These are phyloP conservation scores for Taphrorychus bicolor DNA, from an alignment of 2,888 invertebrate species.

Conservation along the genomic window DNA sequence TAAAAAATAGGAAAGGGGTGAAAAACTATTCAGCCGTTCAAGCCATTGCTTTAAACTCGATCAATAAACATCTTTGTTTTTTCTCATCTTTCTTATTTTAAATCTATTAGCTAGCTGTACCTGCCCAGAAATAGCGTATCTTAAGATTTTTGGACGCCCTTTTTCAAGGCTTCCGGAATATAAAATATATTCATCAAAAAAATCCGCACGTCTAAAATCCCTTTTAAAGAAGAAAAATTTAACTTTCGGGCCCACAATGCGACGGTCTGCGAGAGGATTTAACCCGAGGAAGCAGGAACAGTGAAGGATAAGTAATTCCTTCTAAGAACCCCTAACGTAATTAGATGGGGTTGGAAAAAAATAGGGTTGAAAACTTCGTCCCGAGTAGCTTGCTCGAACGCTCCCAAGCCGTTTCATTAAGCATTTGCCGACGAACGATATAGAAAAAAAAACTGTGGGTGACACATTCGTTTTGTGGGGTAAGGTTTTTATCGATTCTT, in stretches of 20 bases:
- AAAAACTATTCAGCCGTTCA: conserved; percentile 12
- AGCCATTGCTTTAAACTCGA: background rate
- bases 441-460: conserved; percentile 34
- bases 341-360: conserved; percentile 65
- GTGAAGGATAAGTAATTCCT: conserved; percentile 71
- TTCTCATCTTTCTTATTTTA: too few species aligned
- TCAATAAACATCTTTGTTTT: background rate
- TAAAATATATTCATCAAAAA: conserved; percentile 27
- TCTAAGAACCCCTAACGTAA: conserved; percentile 74
- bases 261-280: conserved; percentile 20
- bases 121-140: too few species aligned
- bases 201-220: conserved; percentile 1
- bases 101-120: too few species aligned
- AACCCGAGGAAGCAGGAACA: conserved; percentile 35
- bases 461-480: conserved; percentile 35
- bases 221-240: background rate
- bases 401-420: conserved; percentile 13
- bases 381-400: conserved; percentile 40
- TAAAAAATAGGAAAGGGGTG: conserved; percentile 47
- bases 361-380: conserved; percentile 64
- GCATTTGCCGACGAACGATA: conserved; percentile 29
- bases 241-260: conserved; percentile 17
- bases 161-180: background rate
- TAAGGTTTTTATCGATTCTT: conserved; percentile 36
- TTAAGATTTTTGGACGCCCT: too few species aligned